Evolutionary conservation across 2,113 vertebrate genomes (phyloP), one percentile per base, ranked within the genome.

Genomic region (Oryzias woworae): DNA sequence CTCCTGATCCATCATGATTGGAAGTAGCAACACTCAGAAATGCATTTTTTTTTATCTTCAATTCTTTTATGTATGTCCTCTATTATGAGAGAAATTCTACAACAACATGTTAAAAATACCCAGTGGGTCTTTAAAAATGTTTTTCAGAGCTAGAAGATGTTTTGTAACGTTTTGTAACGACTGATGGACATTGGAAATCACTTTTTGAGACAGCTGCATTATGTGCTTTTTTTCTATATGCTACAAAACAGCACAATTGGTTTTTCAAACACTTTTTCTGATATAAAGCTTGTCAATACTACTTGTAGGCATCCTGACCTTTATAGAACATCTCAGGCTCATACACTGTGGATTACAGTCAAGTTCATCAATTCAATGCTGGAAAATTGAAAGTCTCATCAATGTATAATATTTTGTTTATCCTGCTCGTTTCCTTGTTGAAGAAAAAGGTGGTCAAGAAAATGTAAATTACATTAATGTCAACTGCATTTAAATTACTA

Each of bases 181-280:
- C 75, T 84, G 81, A 87, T 69, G 73, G 77, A 86, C 89, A 89
- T 83, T 86, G 77, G 75, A 89, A 87, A 88, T 82, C 82, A 85
- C 84, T 28, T 73, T 50, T 66, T 77, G 71, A 87, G 78, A 85
- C 78, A 59, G 61, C 17, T 10, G 48, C 62, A 75, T 68, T 72
- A 78, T 82, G 71, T 66, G 77, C 75, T 66, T 69, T 52, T 43
- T 74, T 74, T 62, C 78, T 68, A 62, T 81, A 85, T 72, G 62
- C 69, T 58, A 62, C 53, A 43, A 56, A 66, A 61, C 47, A 62
- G 50, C 61, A 64, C 84, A 81, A 87, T 71, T 17, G 42, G 78
- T 67, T 53, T 84, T 73, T 81, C 71, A 79, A 84, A 81, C 66
- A 72, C 59, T 50, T 52, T n/a, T n/a, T 62, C 51, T 47, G 48